Evolutionary conservation across 2,888 invertebrate species (phyloP), one percentile per base, ranked within the genome.

Genomic region (Brachylomia viminalis): DNA sequence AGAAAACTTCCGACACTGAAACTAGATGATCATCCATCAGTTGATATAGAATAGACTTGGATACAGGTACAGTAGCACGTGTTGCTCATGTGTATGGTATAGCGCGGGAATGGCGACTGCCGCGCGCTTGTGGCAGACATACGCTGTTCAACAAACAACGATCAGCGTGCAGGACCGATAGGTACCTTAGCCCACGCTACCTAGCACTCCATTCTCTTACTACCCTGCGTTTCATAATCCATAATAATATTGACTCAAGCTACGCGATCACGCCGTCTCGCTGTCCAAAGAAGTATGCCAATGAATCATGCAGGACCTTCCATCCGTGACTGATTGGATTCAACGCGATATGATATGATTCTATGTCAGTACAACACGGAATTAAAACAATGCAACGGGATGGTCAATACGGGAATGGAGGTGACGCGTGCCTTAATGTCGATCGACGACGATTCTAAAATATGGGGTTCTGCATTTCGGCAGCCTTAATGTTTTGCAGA

Each of bases 271-370:
- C 56, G 54, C 54, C 20, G 77, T 72, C 72, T 77, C 33, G 52
- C 56, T 72, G 66, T 54, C 54, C 66, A 64, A 49, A 49, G 47
- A 66, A 64, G 61, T 75, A 56, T 81, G 74, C 42, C 66, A 76
- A 42, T 85, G 83, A 77, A 27, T 84, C 75, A 84, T 54, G 61
- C 66, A 75, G 72, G 58, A 42, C 49, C 75, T 58, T 42, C 20
- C 62, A 75, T 78, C 76, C 78, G 76, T 80, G 77, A 77, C 77
- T 15, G 62, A 67, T 72, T n/a, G 38, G n/a, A 64, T 23, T 66
- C 45, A 59, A 65, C 27, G 23, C 42, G 27, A 42, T 65, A 64
- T n/a, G 54, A 42, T 72, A 72, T 17, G 17, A 30, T 42, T 42
- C 30, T 75, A n/a, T 70, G 49, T 85, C 72, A 72, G 59, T 79